Evolutionary conservation across 2,113 vertebrate genomes (phyloP).

Genomic region (Myrmecophaga tridactyla): DNA sequence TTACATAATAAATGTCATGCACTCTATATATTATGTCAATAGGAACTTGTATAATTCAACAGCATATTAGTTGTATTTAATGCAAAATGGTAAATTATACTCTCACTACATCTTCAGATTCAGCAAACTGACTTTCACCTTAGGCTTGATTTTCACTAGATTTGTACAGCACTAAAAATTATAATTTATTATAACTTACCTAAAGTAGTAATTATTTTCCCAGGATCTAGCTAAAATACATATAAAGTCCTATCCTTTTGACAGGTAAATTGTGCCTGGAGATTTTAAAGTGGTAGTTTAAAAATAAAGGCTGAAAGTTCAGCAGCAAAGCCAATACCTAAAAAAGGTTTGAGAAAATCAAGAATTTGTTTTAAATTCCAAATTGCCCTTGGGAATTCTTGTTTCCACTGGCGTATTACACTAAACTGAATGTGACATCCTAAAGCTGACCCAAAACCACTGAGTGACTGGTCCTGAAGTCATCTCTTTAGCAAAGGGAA

Average conservation of each 20-base stretch:
- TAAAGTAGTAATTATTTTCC: constrained; percentile 59
- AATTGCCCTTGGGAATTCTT: neutral
- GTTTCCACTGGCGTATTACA: neutral
- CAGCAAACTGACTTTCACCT: constrained; percentile 41
- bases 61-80: constrained; percentile 44
- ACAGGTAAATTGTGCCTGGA: constrained; percentile 34
- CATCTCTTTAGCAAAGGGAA: neutral
- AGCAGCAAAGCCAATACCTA: constrained; percentile 22
- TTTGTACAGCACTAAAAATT: constrained; percentile 49
- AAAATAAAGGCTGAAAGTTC: neutral
- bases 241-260: constrained; percentile 37
- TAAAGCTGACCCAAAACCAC: neutral
- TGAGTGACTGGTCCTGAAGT: neutral
- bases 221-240: constrained; percentile 49
- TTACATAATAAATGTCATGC: constrained; percentile 34
- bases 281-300: constrained; percentile 25
- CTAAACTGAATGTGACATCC: neutral
- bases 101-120: constrained; percentile 44
- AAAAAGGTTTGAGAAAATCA: neutral
- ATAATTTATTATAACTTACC: constrained; percentile 46
- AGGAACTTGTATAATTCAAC: constrained; percentile 38
- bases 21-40: constrained; percentile 36
- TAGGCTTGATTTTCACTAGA: neutral
- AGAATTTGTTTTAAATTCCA: constrained; percentile 39
- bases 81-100: constrained; percentile 56